phyloP scores from a whole-genome alignment of 2,113 vertebrate genomes.

The Cyanistes caeruleus region DNA sequence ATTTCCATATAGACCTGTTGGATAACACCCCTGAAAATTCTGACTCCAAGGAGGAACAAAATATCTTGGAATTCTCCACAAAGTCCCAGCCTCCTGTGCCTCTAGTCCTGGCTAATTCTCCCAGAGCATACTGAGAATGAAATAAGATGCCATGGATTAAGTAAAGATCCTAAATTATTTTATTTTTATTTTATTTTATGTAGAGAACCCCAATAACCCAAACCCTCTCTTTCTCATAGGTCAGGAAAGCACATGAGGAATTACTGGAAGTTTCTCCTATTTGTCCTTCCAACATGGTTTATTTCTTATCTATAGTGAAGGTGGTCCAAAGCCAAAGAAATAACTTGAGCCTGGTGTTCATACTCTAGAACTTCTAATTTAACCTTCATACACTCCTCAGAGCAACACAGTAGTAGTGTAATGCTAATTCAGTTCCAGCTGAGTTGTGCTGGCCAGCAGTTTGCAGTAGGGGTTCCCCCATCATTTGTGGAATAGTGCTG shows the following conservation, averaged over 20 bases:
- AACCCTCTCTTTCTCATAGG: not conserved
- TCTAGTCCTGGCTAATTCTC: not conserved
- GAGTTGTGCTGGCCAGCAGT: not conserved
- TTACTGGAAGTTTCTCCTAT: not conserved
- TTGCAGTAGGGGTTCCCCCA: not conserved
- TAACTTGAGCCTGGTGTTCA: not conserved
- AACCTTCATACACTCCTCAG: not conserved
- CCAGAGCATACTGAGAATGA: not conserved
- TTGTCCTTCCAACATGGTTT: not conserved
- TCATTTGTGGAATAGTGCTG: not conserved
- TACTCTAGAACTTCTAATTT: not conserved
- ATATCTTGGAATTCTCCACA: not conserved
- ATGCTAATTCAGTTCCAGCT: not conserved
- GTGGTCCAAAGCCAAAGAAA: not conserved
- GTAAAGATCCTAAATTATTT: not conserved
- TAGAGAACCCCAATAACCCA: not conserved
- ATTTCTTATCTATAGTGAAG: not conserved
- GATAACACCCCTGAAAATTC: not conserved
- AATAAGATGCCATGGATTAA: not conserved
- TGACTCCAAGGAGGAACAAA: not conserved
- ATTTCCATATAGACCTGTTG: not conserved
- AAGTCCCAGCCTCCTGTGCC: not conserved
- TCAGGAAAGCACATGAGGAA: not conserved
- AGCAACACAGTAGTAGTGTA: not conserved
- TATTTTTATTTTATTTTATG: not conserved